Evolutionary conservation across 2,888 invertebrate species (phyloP), one percentile per base, ranked within the genome.

Genomic region (Drosophila kambysellisi): DNA sequence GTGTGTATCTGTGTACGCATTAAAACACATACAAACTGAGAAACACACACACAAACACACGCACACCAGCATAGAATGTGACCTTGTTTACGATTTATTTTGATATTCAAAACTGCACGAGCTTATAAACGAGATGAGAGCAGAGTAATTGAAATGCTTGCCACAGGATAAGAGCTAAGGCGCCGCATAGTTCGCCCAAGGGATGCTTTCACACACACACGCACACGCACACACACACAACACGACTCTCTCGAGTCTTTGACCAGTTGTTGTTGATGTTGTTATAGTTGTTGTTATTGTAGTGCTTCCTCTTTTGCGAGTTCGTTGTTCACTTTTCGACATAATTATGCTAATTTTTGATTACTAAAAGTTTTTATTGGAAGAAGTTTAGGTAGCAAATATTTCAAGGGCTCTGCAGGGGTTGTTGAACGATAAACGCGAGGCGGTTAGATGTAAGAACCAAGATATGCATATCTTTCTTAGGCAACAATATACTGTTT

Each of bases 61-160:
- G 67, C 69, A 70, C 71, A 67, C 62, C 57, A 60, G 74, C 61
- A 61, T 52, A 60, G 80, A 88, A 82, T 78, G 80, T 85, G 88
- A 88, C 85, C 88, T 86, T 86, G 85, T 86, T 86, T 88, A 88
- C 88, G 87, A 83, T 86, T 88, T 86, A 86, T 86, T 86, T 88
- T 88, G 85, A 86, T 86, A 86, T 88, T 88, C 81, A 88, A 86
- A 85, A 76, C 83, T 83, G 82, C 86, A 81, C 74, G 76, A 81
- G 72, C 76, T 70, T 59, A 50, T 54, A 65, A 79, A 74, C 62
- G 65, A 61, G 77, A 67, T 57, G 79, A 76, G 63, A 76, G 61
- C 52, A 54, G 46, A 54, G 80, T 72, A 79, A 73, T 76, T 79
- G 76, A 79, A 79, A 79, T 79, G 76, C 74, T 70, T 79, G 79